phyloP scores from a whole-genome alignment of 2,888 invertebrate species.

The Rotaria macrura region DNA sequence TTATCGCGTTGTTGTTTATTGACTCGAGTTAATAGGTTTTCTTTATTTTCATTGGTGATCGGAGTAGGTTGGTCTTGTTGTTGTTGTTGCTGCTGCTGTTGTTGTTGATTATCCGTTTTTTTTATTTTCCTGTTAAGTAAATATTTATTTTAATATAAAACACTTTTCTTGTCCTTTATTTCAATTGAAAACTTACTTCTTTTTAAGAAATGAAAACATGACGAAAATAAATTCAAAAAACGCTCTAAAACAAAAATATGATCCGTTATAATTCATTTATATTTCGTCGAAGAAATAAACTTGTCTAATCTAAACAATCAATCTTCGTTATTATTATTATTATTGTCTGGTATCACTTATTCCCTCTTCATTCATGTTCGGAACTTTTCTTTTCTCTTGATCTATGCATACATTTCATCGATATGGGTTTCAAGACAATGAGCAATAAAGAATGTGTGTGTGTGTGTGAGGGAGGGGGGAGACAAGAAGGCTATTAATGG shows the following conservation, averaged over 20 bases:
- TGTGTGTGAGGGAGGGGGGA: too few species aligned
- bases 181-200: not conserved
- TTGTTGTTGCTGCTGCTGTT: not conserved
- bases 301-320: conserved; percentile 21
- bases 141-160: not conserved
- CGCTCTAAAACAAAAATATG: not conserved
- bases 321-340: conserved; percentile 7
- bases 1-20: not conserved
- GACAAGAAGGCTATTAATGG: not conserved
- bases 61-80: not conserved
- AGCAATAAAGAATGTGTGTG: not conserved
- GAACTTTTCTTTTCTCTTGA: not conserved
- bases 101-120: not conserved
- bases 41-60: not conserved
- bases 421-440: not conserved
- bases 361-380: not conserved
- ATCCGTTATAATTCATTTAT: not conserved
- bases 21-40: not conserved
- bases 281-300: not conserved
- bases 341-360: conserved; percentile 4
- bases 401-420: not conserved
- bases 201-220: conserved; percentile 18
- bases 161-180: not conserved
- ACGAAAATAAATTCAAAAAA: conserved; percentile 5
- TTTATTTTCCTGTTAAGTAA: not conserved